Evolutionary conservation across 2,888 invertebrate species (phyloP).

Genomic region (Leptarthrus brevirostris): DNA sequence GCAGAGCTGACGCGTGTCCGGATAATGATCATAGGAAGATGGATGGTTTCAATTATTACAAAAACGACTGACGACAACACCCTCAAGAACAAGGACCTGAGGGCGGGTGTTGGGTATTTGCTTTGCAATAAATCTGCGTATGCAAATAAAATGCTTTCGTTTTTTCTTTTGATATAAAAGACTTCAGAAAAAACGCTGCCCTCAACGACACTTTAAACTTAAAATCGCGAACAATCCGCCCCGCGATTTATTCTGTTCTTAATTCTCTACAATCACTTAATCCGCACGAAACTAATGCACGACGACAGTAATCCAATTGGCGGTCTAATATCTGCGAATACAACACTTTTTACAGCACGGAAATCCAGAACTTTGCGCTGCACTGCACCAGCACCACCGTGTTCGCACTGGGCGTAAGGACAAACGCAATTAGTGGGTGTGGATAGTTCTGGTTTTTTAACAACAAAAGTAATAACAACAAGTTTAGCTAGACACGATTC

Average conservation of each 20-base stretch:
- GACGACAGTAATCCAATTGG: slow-evolving; percentile 27
- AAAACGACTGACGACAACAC: background rate
- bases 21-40: background rate
- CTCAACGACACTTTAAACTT: background rate
- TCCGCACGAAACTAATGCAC: slow-evolving; percentile 1
- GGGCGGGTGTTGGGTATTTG: background rate
- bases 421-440: slow-evolving; percentile 17
- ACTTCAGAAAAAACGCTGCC: too few species aligned
- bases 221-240: too few species aligned
- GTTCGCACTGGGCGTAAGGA: too few species aligned
- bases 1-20: background rate
- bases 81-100: background rate
- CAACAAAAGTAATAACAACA: slow-evolving; percentile 36
- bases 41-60: too few species aligned
- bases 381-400: background rate
- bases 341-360: background rate
- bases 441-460: background rate
- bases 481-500: background rate
- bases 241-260: background rate
- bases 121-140: background rate
- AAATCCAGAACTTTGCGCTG: background rate
- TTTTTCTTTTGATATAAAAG: too few species aligned
- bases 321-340: background rate
- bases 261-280: slow-evolving; percentile 27
- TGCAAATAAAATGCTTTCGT: background rate